A percentile compares a stretch with the other conserved stretches of the same genome.
Conservation (phyloP, 2,888 invertebrate species). For the Sinodicranocentrus sp. region DNA sequence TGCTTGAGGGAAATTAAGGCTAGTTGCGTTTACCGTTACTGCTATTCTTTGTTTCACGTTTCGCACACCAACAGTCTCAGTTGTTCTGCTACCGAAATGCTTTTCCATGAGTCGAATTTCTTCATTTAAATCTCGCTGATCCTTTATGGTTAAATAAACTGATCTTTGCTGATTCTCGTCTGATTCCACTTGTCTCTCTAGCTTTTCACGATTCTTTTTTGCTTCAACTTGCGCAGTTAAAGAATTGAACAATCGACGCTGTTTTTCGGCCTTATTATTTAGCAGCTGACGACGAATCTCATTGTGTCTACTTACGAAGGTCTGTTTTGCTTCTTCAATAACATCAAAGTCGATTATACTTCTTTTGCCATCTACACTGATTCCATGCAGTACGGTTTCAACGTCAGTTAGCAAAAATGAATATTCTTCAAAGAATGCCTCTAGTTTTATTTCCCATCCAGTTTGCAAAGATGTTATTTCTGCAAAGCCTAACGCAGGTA, state of each 20-base stretch:
- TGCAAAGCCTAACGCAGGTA: slow-evolving; percentile 55
- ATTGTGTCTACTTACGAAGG: slow-evolving; percentile 7
- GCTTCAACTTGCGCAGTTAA: slow-evolving; percentile 66
- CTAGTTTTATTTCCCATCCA: slow-evolving; percentile 62
- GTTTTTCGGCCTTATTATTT: slow-evolving; percentile 45
- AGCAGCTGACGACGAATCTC: slow-evolving; percentile 5
- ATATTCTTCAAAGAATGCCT: slow-evolving; percentile 66
- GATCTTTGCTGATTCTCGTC: slow-evolving; percentile 49
- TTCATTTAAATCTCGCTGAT: slow-evolving; percentile 59
- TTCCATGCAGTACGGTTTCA: slow-evolving; percentile 11
- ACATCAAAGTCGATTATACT: slow-evolving; percentile 50
- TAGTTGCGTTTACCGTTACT: neutral
- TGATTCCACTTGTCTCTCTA: slow-evolving; percentile 34
- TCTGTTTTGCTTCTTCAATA: slow-evolving; percentile 46
- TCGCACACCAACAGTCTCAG: slow-evolving; percentile 49
- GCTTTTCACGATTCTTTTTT: slow-evolving; percentile 44
- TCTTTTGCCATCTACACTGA: neutral
- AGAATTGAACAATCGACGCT: slow-evolving; percentile 34
- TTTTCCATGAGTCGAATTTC: slow-evolving; percentile 59
- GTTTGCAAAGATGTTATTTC: slow-evolving; percentile 41
- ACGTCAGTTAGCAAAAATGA: slow-evolving; percentile 59
- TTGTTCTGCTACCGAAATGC: slow-evolving; percentile 52
- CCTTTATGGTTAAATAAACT: slow-evolving; percentile 30
- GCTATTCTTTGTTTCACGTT: slow-evolving; percentile 55
- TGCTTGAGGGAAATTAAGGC: no score